A percentile compares a stretch with the other conserved stretches of the same genome.
Evolutionary conservation across 2,888 invertebrate genomes (phyloP).

Genomic region (Nudaria mundana): DNA sequence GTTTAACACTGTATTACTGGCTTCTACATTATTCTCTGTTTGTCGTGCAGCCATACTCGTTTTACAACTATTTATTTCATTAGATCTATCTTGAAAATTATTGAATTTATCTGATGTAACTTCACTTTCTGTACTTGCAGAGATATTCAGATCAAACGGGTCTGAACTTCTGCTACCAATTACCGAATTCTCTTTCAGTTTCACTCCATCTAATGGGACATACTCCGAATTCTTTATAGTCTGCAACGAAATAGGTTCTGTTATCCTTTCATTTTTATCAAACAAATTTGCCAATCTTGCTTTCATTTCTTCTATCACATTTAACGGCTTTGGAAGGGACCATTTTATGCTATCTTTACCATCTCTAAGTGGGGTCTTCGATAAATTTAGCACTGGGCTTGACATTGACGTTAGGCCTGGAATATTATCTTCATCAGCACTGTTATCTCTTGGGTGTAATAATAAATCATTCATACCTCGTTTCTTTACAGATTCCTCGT

Average conservation of each 20-base stretch:
- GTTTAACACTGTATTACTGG: neutral
- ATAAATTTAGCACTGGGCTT: slow-evolving; percentile 23
- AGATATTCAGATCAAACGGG: too few relatives aligned
- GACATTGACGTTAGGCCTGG: slow-evolving; percentile 17
- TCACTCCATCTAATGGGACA: too few relatives aligned
- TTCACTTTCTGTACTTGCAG: too few relatives aligned
- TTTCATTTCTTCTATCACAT: slow-evolving; percentile 40
- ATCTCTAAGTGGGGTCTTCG: slow-evolving; percentile 14
- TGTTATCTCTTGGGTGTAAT: slow-evolving; percentile 34
- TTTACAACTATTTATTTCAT: neutral
- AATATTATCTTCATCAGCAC: slow-evolving; percentile 26
- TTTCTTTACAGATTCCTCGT: neutral
- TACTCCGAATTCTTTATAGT: too few relatives aligned
- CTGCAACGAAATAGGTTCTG: too few relatives aligned
- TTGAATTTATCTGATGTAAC: too few relatives aligned
- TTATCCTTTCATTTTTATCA: slow-evolving; percentile 14
- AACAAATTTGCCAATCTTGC: slow-evolving; percentile 38
- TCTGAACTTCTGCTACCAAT: too few relatives aligned
- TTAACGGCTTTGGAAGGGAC: slow-evolving; percentile 19
- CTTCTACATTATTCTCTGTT: neutral
- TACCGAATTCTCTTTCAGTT: too few relatives aligned
- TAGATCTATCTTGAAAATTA: neutral
- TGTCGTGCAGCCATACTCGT: neutral
- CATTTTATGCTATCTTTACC: slow-evolving; percentile 26
- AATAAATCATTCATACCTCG: slow-evolving; percentile 10